Percentiles rank a stretch among this genome's conserved stretches.
phyloP scores from a whole-genome alignment of 2,113 vertebrate species.

The Heliornis fulica region DNA sequence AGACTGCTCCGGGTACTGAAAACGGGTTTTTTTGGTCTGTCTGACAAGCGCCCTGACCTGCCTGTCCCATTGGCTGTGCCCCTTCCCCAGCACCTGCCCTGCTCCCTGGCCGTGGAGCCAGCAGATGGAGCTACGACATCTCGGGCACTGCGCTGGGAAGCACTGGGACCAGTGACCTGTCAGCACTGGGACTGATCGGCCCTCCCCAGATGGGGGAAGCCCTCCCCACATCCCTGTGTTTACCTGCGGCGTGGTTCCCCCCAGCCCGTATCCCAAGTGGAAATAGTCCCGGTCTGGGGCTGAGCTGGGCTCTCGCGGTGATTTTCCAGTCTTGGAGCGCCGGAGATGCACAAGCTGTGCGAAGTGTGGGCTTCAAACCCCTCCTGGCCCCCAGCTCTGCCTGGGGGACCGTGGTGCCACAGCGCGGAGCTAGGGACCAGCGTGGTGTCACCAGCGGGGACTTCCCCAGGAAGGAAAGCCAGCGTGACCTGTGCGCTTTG shows the following conservation, averaged over 20 bases:
- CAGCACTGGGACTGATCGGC: neutral
- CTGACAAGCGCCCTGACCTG: neutral
- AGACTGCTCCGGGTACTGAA: neutral
- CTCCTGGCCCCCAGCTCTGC: neutral
- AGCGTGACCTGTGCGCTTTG: neutral
- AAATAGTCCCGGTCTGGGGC: accelerated
- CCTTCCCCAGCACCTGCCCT: neutral
- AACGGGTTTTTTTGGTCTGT: neutral
- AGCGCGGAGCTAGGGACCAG: neutral
- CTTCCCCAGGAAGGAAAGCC: neutral
- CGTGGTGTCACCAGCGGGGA: neutral
- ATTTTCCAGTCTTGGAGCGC: neutral
- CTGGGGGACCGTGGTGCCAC: neutral
- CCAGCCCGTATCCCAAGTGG: accelerated
- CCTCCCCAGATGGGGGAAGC: neutral
- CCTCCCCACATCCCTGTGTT: neutral
- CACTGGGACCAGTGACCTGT: neutral
- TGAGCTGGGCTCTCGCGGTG: neutral
- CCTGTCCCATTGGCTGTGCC: neutral
- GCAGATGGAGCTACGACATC: slow-evolving; percentile 50
- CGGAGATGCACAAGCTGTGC: neutral
- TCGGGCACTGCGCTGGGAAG: neutral
- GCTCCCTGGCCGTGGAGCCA: neutral
- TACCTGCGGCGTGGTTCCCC: neutral
- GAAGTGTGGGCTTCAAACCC: neutral